Conservation (phyloP, 2,113 vertebrate genomes). For the Xiphias gladius region DNA sequence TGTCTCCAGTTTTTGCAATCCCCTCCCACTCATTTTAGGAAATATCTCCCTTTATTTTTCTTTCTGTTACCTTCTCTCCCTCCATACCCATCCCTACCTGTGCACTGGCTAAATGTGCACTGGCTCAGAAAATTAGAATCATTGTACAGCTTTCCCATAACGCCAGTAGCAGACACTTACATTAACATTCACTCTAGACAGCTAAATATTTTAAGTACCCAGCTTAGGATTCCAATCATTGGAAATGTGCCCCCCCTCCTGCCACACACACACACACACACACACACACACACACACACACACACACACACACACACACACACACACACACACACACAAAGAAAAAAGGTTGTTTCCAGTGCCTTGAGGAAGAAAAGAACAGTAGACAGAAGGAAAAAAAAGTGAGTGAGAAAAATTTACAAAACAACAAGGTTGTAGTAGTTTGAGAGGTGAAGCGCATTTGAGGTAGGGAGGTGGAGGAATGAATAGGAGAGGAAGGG, state of each 20-base stretch:
- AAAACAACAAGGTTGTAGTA: conserved; percentile 61
- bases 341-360: conserved; percentile 22
- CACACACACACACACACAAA: too few relatives aligned
- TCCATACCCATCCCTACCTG: conserved; percentile 66
- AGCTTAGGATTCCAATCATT: conserved; percentile 86
- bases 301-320: too few relatives aligned
- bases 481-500: conserved; percentile 30
- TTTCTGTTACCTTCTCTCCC: conserved; percentile 45
- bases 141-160: conserved; percentile 91
- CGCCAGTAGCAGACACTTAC: conserved; percentile 90
- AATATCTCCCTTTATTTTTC: conserved; percentile 54
- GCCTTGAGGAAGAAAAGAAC: conserved; percentile 12
- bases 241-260: conserved; percentile 79
- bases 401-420: conserved; percentile 36
- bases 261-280: neutral
- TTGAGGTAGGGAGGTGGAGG: conserved; percentile 28
- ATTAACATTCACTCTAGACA: conserved; percentile 96
- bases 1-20: conserved; percentile 30
- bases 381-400: conserved; percentile 23
- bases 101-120: conserved; percentile 91
- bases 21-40: conserved; percentile 43
- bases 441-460: conserved; percentile 52
- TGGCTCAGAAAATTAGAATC: conserved; percentile 94
- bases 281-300: too few relatives aligned
- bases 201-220: conserved; percentile 95